Evolutionary conservation across 2,113 vertebrate species (phyloP).

Genomic region (Lasiurus cinereus): DNA sequence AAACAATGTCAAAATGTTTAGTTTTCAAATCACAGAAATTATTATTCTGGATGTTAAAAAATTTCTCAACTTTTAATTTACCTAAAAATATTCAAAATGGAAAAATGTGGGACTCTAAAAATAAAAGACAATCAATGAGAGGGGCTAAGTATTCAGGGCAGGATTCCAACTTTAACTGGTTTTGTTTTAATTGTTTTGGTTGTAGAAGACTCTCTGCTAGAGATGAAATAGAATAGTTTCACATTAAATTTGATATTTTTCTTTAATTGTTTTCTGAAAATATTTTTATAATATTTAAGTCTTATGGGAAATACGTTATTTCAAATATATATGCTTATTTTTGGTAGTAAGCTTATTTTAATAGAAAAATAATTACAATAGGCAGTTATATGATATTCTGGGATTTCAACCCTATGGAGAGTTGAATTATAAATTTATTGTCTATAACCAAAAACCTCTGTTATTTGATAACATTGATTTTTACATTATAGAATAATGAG

Average conservation of each 20-base stretch:
- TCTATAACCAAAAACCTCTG: background rate
- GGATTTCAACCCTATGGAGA: background rate
- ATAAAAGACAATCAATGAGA: background rate
- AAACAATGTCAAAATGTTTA: background rate
- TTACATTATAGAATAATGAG: background rate
- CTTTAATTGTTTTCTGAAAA: conserved; percentile 26
- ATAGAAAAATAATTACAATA: conserved; percentile 22
- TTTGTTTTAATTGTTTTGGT: conserved; percentile 14
- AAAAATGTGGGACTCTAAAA: background rate
- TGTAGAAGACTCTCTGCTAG: background rate
- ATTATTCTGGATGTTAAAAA: background rate
- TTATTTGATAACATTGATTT: background rate
- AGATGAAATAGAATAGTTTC: background rate
- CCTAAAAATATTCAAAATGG: conserved; percentile 43
- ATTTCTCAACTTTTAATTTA: background rate
- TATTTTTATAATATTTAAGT: conserved; percentile 44
- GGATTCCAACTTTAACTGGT: background rate
- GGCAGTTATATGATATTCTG: background rate
- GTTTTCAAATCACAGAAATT: conserved; percentile 11
- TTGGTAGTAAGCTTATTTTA: conserved; percentile 7
- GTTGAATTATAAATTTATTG: background rate
- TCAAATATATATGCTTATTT: background rate
- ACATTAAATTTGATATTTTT: background rate
- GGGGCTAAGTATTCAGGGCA: background rate
- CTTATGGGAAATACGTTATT: conserved; percentile 23